phyloP scores from a whole-genome alignment of 2,888 invertebrate species.

The Suillia variegata region DNA sequence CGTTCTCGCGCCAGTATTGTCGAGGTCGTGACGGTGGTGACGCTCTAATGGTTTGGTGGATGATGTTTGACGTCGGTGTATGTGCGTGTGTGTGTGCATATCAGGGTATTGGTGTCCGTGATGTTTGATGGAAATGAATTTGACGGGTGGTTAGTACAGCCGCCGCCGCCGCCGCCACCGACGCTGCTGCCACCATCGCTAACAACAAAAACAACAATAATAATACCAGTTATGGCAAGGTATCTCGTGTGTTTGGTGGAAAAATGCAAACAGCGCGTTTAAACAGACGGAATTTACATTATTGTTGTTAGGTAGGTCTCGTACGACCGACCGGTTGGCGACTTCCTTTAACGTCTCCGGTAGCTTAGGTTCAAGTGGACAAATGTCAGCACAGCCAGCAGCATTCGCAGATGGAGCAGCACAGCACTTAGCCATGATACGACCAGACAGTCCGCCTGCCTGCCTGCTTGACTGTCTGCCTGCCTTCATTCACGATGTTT shows the following conservation, averaged over 20 bases:
- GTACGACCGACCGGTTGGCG: too few species aligned
- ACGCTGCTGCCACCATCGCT: not conserved
- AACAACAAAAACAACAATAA: not conserved
- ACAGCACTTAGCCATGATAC: not conserved
- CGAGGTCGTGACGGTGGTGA: not conserved
- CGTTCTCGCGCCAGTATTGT: not conserved
- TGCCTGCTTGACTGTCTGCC: too few species aligned
- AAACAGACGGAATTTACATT: not conserved
- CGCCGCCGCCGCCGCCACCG: not conserved
- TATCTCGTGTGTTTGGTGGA: not conserved
- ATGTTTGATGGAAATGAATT: conserved; percentile 3
- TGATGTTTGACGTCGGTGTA: not conserved
- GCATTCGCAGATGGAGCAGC: too few species aligned
- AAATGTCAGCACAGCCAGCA: not conserved
- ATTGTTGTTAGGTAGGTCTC: not conserved
- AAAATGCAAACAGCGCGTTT: not conserved
- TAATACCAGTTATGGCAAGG: too few species aligned
- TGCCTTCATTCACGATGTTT: not conserved
- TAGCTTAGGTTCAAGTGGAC: not conserved
- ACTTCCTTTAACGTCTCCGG: not conserved
- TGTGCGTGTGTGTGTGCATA: too few species aligned
- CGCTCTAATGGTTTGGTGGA: too few species aligned
- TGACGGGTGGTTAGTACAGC: conserved; percentile 3
- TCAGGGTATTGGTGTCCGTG: not conserved
- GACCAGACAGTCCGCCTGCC: too few species aligned